Percentiles rank a stretch among this genome's conserved stretches.
phyloP scores from a whole-genome alignment of 2,113 vertebrate genomes.

The Mobula hypostoma region DNA sequence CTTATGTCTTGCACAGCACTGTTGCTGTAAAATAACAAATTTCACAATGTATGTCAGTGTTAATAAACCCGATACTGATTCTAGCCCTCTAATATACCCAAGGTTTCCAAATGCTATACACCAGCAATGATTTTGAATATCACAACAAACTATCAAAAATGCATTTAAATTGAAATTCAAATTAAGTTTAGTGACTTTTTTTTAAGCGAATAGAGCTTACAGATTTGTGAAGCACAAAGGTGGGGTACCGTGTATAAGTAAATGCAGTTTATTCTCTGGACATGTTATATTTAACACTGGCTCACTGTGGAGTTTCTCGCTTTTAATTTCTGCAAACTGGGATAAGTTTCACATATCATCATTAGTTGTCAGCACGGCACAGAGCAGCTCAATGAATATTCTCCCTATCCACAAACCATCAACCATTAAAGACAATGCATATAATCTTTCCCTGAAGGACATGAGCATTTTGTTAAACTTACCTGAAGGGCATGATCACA shows the following conservation, averaged over 20 bases:
- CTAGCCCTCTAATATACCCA: neutral
- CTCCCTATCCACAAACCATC: neutral
- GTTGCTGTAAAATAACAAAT: too few species aligned
- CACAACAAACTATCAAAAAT: too few species aligned
- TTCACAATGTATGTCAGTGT: too few species aligned
- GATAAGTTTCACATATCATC: neutral
- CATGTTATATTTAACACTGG: neutral
- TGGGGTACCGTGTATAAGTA: too few species aligned
- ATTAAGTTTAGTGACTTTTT: neutral
- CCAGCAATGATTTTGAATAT: neutral
- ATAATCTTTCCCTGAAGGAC: constrained; percentile 11
- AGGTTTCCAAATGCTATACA: neutral
- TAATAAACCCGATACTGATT: too few species aligned
- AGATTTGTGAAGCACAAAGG: too few species aligned
- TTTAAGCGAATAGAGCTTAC: too few species aligned
- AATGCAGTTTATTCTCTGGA: too few species aligned
- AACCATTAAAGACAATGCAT: neutral
- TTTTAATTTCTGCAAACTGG: neutral
- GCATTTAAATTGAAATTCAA: neutral
- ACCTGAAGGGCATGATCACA: neutral
- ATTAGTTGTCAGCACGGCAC: neutral
- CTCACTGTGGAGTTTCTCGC: neutral
- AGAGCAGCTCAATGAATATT: neutral
- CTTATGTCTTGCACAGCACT: too few species aligned
- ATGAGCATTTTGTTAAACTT: neutral